Percentiles rank a stretch among this genome's conserved stretches.
Evolutionary conservation across 1,140 invertebrate species (phyloP).

Genomic region (Habropoda laboriosa): DNA sequence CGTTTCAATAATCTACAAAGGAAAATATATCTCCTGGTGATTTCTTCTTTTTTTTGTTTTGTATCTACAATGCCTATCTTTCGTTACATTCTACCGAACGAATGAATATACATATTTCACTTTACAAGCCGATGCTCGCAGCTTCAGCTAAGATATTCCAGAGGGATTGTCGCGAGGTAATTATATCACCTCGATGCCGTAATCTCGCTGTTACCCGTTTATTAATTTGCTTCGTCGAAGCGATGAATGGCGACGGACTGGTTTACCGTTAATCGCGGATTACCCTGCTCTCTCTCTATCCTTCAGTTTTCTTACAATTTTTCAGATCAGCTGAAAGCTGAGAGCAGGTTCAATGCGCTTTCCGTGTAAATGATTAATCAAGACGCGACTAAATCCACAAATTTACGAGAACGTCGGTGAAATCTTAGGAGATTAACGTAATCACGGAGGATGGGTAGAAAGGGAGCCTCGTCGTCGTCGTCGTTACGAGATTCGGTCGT

Average conservation of each 20-base stretch:
- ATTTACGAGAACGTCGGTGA: neutral
- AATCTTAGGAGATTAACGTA: neutral
- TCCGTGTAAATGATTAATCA: constrained; percentile 26
- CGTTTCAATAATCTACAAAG: no score
- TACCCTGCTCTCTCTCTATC: no score
- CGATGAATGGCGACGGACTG: neutral
- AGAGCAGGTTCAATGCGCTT: neutral
- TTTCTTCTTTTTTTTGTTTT: neutral
- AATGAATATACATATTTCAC: neutral
- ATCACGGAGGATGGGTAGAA: neutral
- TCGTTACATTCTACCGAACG: neutral
- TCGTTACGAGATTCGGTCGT: neutral
- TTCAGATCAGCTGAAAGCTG: neutral
- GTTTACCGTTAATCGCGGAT: neutral
- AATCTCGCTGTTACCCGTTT: neutral
- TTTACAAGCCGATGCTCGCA: no score
- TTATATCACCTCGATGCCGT: neutral
- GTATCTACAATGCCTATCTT: neutral
- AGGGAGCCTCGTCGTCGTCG: no score
- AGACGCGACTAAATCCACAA: neutral
- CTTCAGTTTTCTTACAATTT: neutral
- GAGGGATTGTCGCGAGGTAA: neutral
- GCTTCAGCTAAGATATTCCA: no score
- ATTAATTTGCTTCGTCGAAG: neutral
- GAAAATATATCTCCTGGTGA: no score